Evolutionary conservation across 2,888 invertebrate species (phyloP).

Genomic region (Micoletzkya japonica): DNA sequence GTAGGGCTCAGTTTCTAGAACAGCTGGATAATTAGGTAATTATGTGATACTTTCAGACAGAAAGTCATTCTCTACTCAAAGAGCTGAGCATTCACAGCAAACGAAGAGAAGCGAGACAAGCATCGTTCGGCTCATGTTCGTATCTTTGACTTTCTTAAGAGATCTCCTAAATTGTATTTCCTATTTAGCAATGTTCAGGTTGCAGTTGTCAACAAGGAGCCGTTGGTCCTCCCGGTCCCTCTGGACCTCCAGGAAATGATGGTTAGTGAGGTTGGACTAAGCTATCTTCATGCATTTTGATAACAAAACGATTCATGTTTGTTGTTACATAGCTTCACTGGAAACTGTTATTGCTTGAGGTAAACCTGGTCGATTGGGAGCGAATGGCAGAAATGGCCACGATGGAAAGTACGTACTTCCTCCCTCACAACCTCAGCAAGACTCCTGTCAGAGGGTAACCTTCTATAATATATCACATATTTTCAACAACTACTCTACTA

Average conservation of each 20-base stretch:
- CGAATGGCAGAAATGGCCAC: conserved; percentile 47
- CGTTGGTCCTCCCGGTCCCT: conserved; percentile 41
- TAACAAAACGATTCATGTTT: neutral
- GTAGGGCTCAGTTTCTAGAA: neutral
- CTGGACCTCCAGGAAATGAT: conserved; percentile 41
- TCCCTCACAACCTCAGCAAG: conserved; percentile 34
- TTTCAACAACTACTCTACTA: no score
- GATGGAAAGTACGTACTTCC: conserved; percentile 41
- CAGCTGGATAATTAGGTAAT: neutral
- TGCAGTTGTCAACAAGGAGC: conserved; percentile 52
- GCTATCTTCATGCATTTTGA: neutral
- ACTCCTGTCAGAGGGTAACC: conserved; percentile 45
- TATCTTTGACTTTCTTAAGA: neutral
- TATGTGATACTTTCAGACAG: conserved; percentile 8
- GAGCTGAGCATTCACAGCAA: neutral
- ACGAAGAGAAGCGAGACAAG: neutral
- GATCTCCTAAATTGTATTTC: neutral
- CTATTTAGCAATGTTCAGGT: conserved; percentile 31
- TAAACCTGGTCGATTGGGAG: conserved; percentile 39
- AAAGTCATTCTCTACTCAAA: conserved; percentile 15
- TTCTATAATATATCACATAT: neutral
- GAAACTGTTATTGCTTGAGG: conserved; percentile 23
- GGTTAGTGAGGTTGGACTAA: conserved; percentile 34
- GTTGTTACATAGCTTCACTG: neutral
- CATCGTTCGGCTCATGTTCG: conserved; percentile 15